A percentile compares a stretch with the other conserved stretches of the same genome.
These are phyloP conservation scores for Poicephalus meyeri DNA, from an alignment of 2,113 vertebrate genomes.

Conservation along the genomic window DNA sequence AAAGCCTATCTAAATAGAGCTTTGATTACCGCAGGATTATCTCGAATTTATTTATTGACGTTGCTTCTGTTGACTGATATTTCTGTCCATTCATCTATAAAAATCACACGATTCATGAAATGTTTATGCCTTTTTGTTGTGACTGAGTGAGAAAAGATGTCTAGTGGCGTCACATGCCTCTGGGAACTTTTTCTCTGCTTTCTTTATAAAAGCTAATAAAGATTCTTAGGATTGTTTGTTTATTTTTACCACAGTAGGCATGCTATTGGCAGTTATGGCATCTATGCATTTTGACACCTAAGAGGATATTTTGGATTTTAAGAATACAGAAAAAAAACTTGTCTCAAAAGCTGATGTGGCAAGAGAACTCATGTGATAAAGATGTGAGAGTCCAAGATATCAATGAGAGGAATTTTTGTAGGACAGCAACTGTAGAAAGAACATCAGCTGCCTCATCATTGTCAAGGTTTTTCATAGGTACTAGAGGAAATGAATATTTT, in stretches of 20 bases:
- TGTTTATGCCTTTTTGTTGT: conserved; percentile 50
- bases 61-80: conserved; percentile 38
- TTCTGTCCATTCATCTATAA: conserved; percentile 42
- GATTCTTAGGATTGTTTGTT: not conserved
- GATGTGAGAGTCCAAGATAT: not conserved
- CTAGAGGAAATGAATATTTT: not conserved
- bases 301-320: not conserved
- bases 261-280: not conserved
- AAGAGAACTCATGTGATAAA: not conserved
- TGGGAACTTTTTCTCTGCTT: not conserved
- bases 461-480: not conserved
- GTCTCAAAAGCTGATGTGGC: not conserved
- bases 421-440: not conserved
- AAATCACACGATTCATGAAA: not conserved
- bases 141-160: conserved; percentile 20
- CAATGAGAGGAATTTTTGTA: not conserved
- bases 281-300: not conserved
- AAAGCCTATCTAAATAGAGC: conserved; percentile 48
- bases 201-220: not conserved
- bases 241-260: not conserved
- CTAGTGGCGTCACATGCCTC: not conserved
- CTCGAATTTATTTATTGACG: conserved; percentile 27
- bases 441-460: not conserved
- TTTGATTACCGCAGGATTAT: conserved; percentile 49
- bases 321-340: not conserved